Evolutionary conservation across 2,113 vertebrate genomes (phyloP).

Genomic region (Orientallactaga bullata): DNA sequence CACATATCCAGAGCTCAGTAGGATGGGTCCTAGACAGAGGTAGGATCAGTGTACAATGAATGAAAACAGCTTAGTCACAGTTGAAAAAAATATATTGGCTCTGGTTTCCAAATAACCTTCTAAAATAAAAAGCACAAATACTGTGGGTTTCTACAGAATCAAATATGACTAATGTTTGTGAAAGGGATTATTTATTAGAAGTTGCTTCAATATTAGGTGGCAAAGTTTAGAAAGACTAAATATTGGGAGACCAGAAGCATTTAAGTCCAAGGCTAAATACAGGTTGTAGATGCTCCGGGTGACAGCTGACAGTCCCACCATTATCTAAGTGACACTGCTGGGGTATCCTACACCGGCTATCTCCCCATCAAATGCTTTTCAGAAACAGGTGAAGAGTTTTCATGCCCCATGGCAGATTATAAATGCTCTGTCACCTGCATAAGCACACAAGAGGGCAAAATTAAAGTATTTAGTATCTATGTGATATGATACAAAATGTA

Average conservation of each 20-base stretch:
- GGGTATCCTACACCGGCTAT: background rate
- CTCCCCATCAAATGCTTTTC: background rate
- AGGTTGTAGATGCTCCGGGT: conserved; percentile 37
- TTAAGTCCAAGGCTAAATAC: conserved; percentile 74
- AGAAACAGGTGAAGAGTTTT: background rate
- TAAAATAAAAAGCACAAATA: conserved; percentile 81
- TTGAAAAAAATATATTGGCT: conserved; percentile 75
- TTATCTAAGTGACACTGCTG: background rate
- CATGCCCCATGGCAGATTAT: background rate
- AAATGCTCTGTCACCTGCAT: background rate
- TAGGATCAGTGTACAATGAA: conserved; percentile 65
- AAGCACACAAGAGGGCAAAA: background rate
- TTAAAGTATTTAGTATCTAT: background rate
- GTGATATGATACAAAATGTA: conserved; percentile 24
- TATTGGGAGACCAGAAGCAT: conserved; percentile 61
- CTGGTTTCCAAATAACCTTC: conserved; percentile 77
- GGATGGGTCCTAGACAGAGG: conserved; percentile 21
- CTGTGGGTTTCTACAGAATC: conserved; percentile 72
- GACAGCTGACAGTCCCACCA: background rate
- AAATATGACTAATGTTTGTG: conserved; percentile 78
- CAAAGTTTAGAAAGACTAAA: conserved; percentile 75
- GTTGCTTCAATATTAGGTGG: conserved; percentile 71
- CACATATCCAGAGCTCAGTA: background rate
- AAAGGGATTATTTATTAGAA: conserved; percentile 79
- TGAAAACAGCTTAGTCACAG: conserved; percentile 80